Evolutionary conservation across 2,888 invertebrate species (phyloP), one percentile per base, ranked within the genome.

Genomic region (Elgonia sp.): DNA sequence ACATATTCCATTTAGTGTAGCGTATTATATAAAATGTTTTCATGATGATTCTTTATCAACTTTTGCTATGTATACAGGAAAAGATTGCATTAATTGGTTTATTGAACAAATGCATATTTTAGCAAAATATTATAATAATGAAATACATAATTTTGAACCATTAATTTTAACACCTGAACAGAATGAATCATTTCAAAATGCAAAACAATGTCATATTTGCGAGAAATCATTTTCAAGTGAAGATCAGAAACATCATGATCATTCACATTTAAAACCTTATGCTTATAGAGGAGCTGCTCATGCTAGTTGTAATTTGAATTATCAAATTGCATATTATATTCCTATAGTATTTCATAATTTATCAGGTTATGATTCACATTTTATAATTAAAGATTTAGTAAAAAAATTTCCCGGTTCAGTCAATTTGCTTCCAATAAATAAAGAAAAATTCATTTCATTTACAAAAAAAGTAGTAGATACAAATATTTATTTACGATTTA

Each of bases 361-460:
- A 1, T 42, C 55, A 1, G 73, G 73, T 37, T 83, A 83, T 75
- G 75, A 83, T 29, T 40, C 82, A 12, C 67, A 83, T 55, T 83
- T 75, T 29, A 5, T 83, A 39, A 76, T 83, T 0, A 50, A 67
- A 60, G 39, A 40, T n/a, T 16, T 69, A 16, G 18, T 21, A n/a
- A 57, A 67, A 3, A 0, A 0, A 8, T 83, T 75, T 60, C 0
- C 20, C 5, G 67, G 57, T 12, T 3, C 6, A 37, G 8, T 83
- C 20, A 21, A 9, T 0, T 29, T 83, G 1, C 10, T 91, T 10
- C 90, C 92, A 7, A 39, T 89, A 29, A 82, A 84, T 60, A 70
- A 69, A 46, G 73, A 79, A 69, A 79, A 72, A 12, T 81, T 72
- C 21, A 81, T 81, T 72, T 81, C 72, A 3, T 81, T 81, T 63